Evolutionary conservation across 2,113 vertebrate genomes (phyloP).

Genomic region (Pangasianodon gigas): DNA sequence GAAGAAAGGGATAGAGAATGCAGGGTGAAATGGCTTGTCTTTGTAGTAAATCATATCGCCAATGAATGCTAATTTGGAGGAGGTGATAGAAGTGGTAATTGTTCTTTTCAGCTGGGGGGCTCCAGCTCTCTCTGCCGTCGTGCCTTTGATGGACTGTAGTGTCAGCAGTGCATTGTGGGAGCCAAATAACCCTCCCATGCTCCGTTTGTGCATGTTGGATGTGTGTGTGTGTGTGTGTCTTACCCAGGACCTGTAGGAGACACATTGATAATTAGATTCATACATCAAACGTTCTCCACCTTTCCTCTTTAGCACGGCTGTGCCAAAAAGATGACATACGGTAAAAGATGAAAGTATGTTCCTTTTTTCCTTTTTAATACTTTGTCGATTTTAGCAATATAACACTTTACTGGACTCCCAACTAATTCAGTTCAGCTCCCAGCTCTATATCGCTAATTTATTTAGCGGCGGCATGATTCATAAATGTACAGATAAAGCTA

Average conservation of each 20-base stretch:
- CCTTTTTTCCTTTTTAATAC: neutral
- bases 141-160: slow-evolving; percentile 57
- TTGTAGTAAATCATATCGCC: slow-evolving; percentile 59
- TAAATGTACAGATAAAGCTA: no score
- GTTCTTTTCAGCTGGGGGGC: slow-evolving; percentile 56
- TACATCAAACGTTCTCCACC: slow-evolving; percentile 38
- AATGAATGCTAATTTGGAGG: slow-evolving; percentile 59
- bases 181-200: slow-evolving; percentile 43
- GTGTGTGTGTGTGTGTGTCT: slow-evolving; percentile 24
- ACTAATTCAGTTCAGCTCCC: neutral
- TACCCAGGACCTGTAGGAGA: slow-evolving; percentile 39
- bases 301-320: slow-evolving; percentile 21
- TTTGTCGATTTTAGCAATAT: neutral
- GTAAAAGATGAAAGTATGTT: slow-evolving; percentile 2
- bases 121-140: slow-evolving; percentile 33
- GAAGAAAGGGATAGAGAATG: slow-evolving; percentile 49
- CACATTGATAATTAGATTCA: slow-evolving; percentile 43
- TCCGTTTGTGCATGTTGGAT: slow-evolving; percentile 29
- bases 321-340: slow-evolving; percentile 16
- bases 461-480: neutral
- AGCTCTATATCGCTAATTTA: neutral
- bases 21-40: slow-evolving; percentile 48
- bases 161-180: slow-evolving; percentile 54
- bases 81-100: slow-evolving; percentile 60
- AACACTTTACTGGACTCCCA: neutral